Evolutionary conservation across 2,113 vertebrate species (phyloP).

Genomic region (Triplophysa rosa): DNA sequence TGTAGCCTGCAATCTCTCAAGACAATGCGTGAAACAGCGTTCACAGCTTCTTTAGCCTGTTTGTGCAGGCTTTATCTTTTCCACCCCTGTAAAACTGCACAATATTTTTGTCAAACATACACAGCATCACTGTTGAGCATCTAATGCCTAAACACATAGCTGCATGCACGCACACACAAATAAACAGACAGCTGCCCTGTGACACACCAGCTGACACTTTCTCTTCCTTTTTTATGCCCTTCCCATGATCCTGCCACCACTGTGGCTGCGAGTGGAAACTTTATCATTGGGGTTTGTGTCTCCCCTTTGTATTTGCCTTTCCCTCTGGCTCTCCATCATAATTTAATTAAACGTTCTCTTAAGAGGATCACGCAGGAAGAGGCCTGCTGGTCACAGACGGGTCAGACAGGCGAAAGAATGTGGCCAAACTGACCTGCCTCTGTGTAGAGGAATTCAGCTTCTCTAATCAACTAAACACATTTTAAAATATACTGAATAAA

Average conservation of each 20-base stretch:
- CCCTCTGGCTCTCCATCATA: conserved; percentile 43
- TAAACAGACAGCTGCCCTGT: conserved; percentile 16
- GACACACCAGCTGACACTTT: conserved; percentile 38
- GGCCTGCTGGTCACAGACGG: conserved; percentile 47
- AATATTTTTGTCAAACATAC: conserved; percentile 15
- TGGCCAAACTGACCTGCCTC: conserved; percentile 21
- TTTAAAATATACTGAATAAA: background rate
- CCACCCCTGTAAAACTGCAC: background rate
- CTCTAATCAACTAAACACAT: background rate
- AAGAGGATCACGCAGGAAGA: conserved; percentile 48
- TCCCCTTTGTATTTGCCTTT: conserved; percentile 28
- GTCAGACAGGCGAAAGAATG: conserved; percentile 37
- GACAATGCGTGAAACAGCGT: too few species aligned
- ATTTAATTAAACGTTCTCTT: conserved; percentile 55
- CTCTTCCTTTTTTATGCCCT: conserved; percentile 16
- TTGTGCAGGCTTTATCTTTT: background rate
- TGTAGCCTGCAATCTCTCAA: background rate
- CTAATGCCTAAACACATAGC: background rate
- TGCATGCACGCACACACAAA: background rate
- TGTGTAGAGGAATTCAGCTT: background rate
- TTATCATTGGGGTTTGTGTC: conserved; percentile 49
- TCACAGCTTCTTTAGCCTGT: too few species aligned
- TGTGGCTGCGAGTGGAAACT: conserved; percentile 36
- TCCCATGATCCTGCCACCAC: conserved; percentile 33
- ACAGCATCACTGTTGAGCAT: background rate